These are phyloP conservation scores for Lydus trimaculatus DNA, from an alignment of 2,888 invertebrate genomes.

Conservation along the genomic window DNA sequence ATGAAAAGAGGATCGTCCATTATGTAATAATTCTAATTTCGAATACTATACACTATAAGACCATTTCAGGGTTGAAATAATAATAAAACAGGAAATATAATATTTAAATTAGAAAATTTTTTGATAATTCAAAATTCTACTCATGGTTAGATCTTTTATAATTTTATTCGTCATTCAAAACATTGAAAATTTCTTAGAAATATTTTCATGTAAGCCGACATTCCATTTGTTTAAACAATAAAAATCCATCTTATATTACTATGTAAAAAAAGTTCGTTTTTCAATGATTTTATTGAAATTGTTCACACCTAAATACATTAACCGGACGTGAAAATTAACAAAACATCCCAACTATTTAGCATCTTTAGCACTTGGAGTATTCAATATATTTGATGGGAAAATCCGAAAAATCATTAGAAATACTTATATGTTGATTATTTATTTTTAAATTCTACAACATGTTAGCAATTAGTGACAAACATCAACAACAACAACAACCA, in stretches of 20 bases:
- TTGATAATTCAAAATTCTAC: neutral
- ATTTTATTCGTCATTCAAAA: neutral
- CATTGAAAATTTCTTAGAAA: neutral
- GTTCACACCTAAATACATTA: neutral
- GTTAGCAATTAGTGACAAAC: conserved; percentile 1
- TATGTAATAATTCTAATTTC: conserved; percentile 28
- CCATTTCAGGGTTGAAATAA: neutral
- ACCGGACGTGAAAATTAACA: conserved; percentile 2
- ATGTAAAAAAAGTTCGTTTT: neutral
- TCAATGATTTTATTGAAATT: neutral
- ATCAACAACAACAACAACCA: neutral
- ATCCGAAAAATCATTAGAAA: neutral
- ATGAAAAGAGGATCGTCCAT: conserved; percentile 19
- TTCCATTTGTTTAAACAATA: neutral
- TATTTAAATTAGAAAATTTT: neutral
- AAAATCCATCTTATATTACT: neutral
- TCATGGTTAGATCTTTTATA: neutral
- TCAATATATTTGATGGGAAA: neutral
- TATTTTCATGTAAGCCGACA: conserved; percentile 3
- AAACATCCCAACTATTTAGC: neutral
- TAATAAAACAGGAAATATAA: neutral
- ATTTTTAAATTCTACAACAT: conserved; percentile 1
- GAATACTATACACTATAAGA: neutral
- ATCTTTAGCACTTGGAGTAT: neutral
- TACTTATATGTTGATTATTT: neutral